A percentile compares a stretch with the other conserved stretches of the same genome.
Conservation (phyloP, 2,113 vertebrate species). For the Bungarus multicinctus region DNA sequence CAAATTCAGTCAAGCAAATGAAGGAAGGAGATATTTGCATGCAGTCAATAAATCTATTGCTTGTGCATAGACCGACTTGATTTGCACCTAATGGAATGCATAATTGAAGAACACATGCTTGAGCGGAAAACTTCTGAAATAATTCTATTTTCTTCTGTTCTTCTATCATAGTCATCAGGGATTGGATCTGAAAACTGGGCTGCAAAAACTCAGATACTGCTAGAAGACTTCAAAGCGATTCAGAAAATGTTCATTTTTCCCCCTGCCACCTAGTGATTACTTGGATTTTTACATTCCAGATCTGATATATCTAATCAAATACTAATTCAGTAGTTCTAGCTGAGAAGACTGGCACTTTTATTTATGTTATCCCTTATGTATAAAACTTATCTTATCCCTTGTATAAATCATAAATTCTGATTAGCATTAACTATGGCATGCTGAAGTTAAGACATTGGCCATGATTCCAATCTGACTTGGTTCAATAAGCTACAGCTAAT, state of each 20-base stretch:
- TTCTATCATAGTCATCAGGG: not conserved
- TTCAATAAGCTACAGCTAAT: not conserved
- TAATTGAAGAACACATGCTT: not conserved
- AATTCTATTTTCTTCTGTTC: not conserved
- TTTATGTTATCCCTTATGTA: not conserved
- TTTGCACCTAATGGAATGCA: not conserved
- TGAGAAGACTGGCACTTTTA: not conserved
- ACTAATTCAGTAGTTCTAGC: not conserved
- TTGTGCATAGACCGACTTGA: not conserved
- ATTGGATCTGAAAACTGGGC: not conserved
- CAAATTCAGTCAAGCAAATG: not conserved
- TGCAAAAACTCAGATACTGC: not conserved
- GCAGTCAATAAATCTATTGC: not conserved
- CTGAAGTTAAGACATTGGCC: not conserved
- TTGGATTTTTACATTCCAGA: not conserved
- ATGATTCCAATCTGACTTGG: not conserved
- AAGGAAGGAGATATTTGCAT: not conserved
- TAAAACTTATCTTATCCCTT: not conserved
- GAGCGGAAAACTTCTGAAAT: not conserved
- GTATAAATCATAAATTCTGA: not conserved
- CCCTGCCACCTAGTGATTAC: not conserved
- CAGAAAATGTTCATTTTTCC: not conserved
- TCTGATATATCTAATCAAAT: not conserved
- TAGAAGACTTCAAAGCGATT: not conserved
- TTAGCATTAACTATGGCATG: not conserved